Evolutionary conservation across 2,113 vertebrate genomes (phyloP).

Genomic region (Percopsis transmontana): DNA sequence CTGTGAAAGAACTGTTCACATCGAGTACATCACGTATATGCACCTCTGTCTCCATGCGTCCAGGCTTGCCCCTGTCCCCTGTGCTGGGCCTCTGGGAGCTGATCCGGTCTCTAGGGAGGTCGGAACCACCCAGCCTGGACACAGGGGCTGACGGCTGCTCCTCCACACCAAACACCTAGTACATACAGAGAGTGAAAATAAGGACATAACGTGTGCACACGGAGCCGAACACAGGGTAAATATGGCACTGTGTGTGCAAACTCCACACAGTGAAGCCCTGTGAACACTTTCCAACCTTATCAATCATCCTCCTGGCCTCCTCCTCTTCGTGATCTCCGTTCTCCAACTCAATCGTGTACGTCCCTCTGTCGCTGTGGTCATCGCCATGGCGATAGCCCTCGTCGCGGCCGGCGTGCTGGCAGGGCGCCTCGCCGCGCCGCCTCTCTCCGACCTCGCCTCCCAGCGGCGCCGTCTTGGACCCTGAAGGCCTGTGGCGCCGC

Average conservation of each 20-base stretch:
- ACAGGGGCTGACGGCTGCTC: constrained; percentile 85
- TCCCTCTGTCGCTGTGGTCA: constrained; percentile 92
- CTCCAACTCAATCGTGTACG: constrained; percentile 93
- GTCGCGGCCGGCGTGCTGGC: constrained; percentile 46
- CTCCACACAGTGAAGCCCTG: background rate
- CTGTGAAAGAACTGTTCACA: too few relatives aligned
- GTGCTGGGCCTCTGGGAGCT: constrained; percentile 59
- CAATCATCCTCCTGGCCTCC: constrained; percentile 92
- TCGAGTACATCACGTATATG: constrained; percentile 4
- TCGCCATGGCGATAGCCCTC: constrained; percentile 78
- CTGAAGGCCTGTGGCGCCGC: constrained; percentile 60
- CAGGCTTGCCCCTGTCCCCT: constrained; percentile 80
- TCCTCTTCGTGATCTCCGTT: constrained; percentile 88
- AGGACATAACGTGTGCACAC: background rate
- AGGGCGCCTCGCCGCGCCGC: constrained; percentile 40
- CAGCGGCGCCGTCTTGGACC: constrained; percentile 48
- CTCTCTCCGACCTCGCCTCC: constrained; percentile 47
- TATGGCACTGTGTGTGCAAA: background rate
- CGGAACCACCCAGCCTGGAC: constrained; percentile 81
- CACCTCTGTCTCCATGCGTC: constrained; percentile 67
- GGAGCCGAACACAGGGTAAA: background rate
- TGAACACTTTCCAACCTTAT: constrained; percentile 82
- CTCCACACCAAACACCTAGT: constrained; percentile 92
- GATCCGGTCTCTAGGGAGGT: constrained; percentile 77
- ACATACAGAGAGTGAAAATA: constrained; percentile 4